A percentile compares a stretch with the other conserved stretches of the same genome.
phyloP scores from a whole-genome alignment of 2,888 invertebrate species.

The Philonicus albiceps region DNA sequence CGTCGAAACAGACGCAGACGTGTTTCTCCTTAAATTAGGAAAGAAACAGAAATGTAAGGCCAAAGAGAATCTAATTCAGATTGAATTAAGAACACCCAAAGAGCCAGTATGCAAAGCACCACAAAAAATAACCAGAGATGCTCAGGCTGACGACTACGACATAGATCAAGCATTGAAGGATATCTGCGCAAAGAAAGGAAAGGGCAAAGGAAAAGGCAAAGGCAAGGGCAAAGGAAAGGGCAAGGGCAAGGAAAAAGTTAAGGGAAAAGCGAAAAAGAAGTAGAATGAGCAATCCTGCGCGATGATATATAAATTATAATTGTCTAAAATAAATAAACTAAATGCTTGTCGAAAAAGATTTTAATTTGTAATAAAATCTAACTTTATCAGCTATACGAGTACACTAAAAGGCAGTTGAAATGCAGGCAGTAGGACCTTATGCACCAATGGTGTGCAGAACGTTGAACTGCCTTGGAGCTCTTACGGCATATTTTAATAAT shows the following conservation, averaged over 20 bases:
- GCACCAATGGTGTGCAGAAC: no score
- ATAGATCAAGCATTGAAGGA: slow-evolving; percentile 20
- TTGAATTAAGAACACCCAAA: slow-evolving; percentile 78
- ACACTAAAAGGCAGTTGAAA: no score
- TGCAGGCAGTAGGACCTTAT: no score
- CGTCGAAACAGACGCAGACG: slow-evolving; percentile 74
- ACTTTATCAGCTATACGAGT: no score
- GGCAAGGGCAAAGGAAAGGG: background rate
- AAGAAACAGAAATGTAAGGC: slow-evolving; percentile 76
- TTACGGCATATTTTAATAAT: no score
- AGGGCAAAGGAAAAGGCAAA: background rate
- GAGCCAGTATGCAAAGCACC: slow-evolving; percentile 69
- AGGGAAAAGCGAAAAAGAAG: background rate
- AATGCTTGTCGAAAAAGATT: no score
- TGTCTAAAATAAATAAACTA: background rate
- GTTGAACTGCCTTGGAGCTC: no score
- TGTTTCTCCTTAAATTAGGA: slow-evolving; percentile 76
- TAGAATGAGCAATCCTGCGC: background rate
- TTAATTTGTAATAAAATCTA: no score
- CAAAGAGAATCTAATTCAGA: slow-evolving; percentile 73
- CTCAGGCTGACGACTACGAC: slow-evolving; percentile 72
- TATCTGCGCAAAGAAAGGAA: background rate
- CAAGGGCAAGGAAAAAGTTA: background rate
- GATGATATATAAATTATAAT: background rate
- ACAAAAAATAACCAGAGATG: slow-evolving; percentile 71